Evolutionary conservation across 2,888 invertebrate genomes (phyloP).

Genomic region (Carcina quercana): DNA sequence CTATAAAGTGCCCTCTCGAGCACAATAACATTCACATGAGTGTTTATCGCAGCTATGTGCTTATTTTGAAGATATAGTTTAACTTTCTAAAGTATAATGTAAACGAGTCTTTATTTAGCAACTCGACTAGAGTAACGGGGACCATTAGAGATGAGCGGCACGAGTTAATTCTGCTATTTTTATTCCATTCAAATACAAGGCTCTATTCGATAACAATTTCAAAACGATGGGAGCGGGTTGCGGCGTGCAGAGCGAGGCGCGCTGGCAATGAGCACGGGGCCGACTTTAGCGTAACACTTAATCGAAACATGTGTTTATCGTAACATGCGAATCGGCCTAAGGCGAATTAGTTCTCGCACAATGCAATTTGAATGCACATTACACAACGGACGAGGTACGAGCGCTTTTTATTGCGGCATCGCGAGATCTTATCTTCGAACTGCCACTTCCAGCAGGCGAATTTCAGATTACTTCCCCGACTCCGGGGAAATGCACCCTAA

Average conservation of each 20-base stretch:
- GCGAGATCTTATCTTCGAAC: constrained; percentile 72
- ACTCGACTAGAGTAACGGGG: too few species aligned
- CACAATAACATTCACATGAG: constrained; percentile 51
- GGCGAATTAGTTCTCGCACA: constrained; percentile 75
- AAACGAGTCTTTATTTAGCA: too few species aligned
- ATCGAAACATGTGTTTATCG: constrained; percentile 73
- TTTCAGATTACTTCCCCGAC: constrained; percentile 55
- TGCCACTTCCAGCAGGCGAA: constrained; percentile 74
- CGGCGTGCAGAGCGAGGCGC: constrained; percentile 30
- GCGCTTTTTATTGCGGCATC: constrained; percentile 74
- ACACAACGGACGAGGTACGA: constrained; percentile 73
- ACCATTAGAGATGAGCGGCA: too few species aligned
- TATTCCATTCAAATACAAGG: too few species aligned
- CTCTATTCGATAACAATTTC: not conserved
- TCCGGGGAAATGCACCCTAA: constrained; percentile 46
- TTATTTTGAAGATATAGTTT: constrained; percentile 16
- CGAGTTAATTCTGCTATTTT: too few species aligned
- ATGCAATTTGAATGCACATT: constrained; percentile 75
- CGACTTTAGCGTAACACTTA: constrained; percentile 56
- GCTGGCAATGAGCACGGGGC: constrained; percentile 38
- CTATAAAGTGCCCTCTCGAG: constrained; percentile 51
- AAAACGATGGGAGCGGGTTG: constrained; percentile 7
- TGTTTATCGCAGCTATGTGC: constrained; percentile 35
- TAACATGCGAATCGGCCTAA: constrained; percentile 71
- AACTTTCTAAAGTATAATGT: too few species aligned